A percentile compares a stretch with the other conserved stretches of the same genome.
Conservation (phyloP, 2,888 invertebrate genomes). For the Eugnorisma glareosa region DNA sequence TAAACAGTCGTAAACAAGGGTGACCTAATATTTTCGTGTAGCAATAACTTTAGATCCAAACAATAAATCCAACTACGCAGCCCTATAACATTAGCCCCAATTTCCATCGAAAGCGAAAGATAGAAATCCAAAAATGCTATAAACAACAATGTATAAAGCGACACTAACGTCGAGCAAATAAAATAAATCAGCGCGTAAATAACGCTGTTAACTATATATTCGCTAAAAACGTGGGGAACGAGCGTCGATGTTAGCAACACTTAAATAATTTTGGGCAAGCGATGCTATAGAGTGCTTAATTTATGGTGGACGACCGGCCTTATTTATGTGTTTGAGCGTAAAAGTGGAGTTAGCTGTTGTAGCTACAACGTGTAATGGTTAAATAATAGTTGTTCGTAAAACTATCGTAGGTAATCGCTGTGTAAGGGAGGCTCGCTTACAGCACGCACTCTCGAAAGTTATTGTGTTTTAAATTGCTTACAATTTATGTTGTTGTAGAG, state of each 20-base stretch:
- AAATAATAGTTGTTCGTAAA: conserved; percentile 53
- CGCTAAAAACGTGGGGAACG: conserved; percentile 76
- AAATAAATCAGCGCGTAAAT: conserved; percentile 84
- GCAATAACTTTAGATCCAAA: conserved; percentile 27
- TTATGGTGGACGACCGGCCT: conserved; percentile 67
- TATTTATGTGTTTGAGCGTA: conserved; percentile 62
- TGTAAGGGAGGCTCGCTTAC: conserved; percentile 7
- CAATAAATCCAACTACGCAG: conserved; percentile 41
- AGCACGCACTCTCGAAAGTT: conserved; percentile 23
- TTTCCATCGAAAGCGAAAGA: conserved; percentile 61
- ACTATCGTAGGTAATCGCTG: conserved; percentile 40
- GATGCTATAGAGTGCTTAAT: conserved; percentile 72
- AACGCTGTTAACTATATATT: conserved; percentile 84
- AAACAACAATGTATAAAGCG: conserved; percentile 65
- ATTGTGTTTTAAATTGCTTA: conserved; percentile 45
- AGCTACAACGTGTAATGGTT: conserved; percentile 44
- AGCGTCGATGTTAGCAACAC: conserved; percentile 81
- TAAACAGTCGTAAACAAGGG: conserved; percentile 23
- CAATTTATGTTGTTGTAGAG: conserved; percentile 12
- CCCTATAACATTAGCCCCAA: conserved; percentile 50
- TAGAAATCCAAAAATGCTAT: conserved; percentile 61
- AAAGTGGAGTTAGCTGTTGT: conserved; percentile 60
- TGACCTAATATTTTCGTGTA: conserved; percentile 1
- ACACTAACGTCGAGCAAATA: conserved; percentile 73
- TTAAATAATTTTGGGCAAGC: conserved; percentile 77